Evolutionary conservation across 2,888 invertebrate genomes (phyloP).

Genomic region (Thymelicus sylvestris): DNA sequence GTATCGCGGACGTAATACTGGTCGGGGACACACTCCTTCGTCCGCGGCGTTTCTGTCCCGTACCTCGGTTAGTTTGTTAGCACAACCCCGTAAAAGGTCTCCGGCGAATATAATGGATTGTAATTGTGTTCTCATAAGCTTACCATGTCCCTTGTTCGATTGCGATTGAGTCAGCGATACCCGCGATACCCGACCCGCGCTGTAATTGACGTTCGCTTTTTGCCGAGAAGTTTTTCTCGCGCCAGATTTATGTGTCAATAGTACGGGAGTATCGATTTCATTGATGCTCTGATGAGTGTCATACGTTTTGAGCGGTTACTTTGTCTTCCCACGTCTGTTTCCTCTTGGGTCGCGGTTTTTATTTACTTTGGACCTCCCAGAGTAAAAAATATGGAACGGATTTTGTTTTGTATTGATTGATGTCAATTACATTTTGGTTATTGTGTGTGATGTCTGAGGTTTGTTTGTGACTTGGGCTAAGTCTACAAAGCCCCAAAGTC

Average conservation of each 20-base stretch:
- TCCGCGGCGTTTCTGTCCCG: conserved; percentile 38
- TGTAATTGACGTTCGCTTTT: conserved; percentile 72
- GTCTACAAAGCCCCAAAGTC: no score
- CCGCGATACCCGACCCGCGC: conserved; percentile 63
- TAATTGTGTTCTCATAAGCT: conserved; percentile 82
- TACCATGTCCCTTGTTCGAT: conserved; percentile 62
- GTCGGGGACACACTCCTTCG: conserved; percentile 45
- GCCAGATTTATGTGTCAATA: conserved; percentile 50
- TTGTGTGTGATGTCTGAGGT: no score
- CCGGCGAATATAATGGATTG: conserved; percentile 74
- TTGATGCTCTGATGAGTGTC: conserved; percentile 39
- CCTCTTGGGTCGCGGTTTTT: conserved; percentile 21
- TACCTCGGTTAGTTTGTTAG: conserved; percentile 57
- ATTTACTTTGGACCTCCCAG: conserved; percentile 1
- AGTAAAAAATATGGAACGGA: no score
- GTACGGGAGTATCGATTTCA: conserved; percentile 40
- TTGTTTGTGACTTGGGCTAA: no score
- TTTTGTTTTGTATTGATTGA: no score
- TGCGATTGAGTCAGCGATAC: conserved; percentile 77
- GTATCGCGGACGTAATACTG: conserved; percentile 71
- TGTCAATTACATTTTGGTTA: no score
- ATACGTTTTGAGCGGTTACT: conserved; percentile 38
- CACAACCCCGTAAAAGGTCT: conserved; percentile 68
- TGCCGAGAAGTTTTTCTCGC: conserved; percentile 35
- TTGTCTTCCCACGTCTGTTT: conserved; percentile 25